Conservation (phyloP, 2,888 invertebrate genomes). For the Myopa tessellatipennis region DNA sequence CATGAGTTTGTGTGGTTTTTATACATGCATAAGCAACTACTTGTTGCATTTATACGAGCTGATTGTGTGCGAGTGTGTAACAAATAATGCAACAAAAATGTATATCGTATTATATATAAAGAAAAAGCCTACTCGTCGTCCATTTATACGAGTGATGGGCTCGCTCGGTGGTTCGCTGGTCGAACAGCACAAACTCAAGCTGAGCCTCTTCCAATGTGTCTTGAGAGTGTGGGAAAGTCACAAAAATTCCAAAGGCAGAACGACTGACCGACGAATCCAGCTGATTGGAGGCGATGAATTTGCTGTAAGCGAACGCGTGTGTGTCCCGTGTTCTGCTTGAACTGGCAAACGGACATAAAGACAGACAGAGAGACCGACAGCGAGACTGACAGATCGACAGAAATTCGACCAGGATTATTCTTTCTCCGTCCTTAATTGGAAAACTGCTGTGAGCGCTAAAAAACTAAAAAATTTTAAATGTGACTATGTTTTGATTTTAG, state of each 20-base stretch:
- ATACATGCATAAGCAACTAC: neutral
- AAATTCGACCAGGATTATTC: neutral
- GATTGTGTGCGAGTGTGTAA: neutral
- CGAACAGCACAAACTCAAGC: neutral
- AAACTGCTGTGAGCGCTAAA: neutral
- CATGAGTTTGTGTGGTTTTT: neutral
- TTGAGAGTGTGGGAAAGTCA: constrained; percentile 22
- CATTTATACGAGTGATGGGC: neutral
- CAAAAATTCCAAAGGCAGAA: constrained; percentile 17
- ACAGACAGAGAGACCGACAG: too few species aligned
- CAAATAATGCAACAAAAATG: neutral
- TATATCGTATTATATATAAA: neutral
- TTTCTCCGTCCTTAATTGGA: constrained; percentile 4
- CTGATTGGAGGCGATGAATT: constrained; percentile 11
- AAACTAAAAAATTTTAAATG: neutral
- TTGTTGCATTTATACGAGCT: neutral
- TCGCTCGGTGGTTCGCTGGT: constrained; percentile 1
- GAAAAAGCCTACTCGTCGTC: neutral
- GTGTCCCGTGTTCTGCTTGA: constrained; percentile 10
- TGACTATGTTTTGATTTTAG: neutral
- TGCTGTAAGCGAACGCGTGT: neutral
- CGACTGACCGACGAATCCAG: neutral
- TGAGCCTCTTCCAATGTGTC: neutral
- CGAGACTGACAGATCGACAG: neutral
- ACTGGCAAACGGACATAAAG: neutral